phyloP scores from a whole-genome alignment of 2,888 invertebrate species.

The Rhorus exstirpatorius region DNA sequence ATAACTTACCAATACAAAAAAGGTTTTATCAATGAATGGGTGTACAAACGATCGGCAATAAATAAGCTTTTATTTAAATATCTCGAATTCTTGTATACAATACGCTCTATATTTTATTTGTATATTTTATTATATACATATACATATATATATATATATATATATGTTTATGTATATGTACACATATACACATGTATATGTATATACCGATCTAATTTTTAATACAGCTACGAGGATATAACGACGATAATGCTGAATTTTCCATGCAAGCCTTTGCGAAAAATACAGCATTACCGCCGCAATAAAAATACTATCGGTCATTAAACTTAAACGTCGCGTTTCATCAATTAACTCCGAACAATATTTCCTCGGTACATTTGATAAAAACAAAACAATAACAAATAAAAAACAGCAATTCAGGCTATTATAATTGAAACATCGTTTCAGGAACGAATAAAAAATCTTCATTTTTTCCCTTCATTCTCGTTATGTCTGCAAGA shows the following conservation, averaged over 20 bases:
- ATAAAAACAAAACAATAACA: conserved; percentile 25
- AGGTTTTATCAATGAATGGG: conserved; percentile 13
- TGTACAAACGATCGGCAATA: conserved; percentile 75
- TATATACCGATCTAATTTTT: conserved; percentile 74
- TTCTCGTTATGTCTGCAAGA: neutral
- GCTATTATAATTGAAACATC: conserved; percentile 22
- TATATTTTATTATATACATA: no score
- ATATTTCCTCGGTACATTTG: conserved; percentile 22
- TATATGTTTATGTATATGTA: neutral
- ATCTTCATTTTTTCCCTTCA: conserved; percentile 6
- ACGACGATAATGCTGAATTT: conserved; percentile 72
- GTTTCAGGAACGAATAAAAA: conserved; percentile 22
- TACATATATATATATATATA: conserved; percentile 8
- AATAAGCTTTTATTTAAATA: conserved; percentile 83
- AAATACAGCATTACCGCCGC: conserved; percentile 67
- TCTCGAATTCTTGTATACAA: conserved; percentile 80
- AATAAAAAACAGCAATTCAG: conserved; percentile 37
- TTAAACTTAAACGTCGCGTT: conserved; percentile 55
- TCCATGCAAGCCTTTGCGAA: neutral
- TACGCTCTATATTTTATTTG: conserved; percentile 74
- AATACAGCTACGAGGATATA: conserved; percentile 67
- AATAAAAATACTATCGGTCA: conserved; percentile 71
- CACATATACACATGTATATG: neutral
- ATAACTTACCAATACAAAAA: neutral
- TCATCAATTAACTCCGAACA: conserved; percentile 36